Evolutionary conservation across 1,140 invertebrate species (phyloP).

Genomic region (Scaptomyza pallida): DNA sequence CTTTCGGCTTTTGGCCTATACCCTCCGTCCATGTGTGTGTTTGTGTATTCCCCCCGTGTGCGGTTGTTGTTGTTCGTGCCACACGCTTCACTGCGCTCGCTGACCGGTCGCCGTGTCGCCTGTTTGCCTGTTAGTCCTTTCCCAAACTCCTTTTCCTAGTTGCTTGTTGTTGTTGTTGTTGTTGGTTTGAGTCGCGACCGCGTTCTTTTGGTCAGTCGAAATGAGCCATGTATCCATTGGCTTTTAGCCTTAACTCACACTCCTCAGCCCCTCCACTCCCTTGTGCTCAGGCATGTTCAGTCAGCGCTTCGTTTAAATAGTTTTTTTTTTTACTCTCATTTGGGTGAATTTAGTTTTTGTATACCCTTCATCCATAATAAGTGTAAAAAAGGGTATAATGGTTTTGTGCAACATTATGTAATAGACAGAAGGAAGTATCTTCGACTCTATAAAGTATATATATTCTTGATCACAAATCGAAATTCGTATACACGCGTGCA

Average conservation of each 20-base stretch:
- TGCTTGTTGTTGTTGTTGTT: too few species aligned
- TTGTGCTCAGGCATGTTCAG: constrained; percentile 61
- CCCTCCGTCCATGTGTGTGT: neutral
- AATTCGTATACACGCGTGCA: too few species aligned
- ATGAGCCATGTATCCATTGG: constrained; percentile 33
- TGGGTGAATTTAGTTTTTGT: too few species aligned
- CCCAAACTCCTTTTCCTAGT: neutral
- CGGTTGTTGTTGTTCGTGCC: constrained; percentile 32
- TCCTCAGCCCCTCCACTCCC: too few species aligned
- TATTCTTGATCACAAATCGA: too few species aligned
- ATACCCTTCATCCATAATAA: too few species aligned
- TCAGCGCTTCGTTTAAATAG: constrained; percentile 49
- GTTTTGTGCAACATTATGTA: too few species aligned
- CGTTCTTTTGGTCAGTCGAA: constrained; percentile 39
- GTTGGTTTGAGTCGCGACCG: constrained; percentile 29
- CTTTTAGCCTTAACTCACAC: constrained; percentile 24
- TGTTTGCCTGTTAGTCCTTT: constrained; percentile 4
- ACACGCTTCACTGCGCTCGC: constrained; percentile 42
- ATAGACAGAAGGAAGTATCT: too few species aligned
- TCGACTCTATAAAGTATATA: too few species aligned
- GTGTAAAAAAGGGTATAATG: too few species aligned
- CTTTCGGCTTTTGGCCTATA: constrained; percentile 56
- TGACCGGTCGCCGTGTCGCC: constrained; percentile 60
- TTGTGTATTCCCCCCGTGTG: neutral
- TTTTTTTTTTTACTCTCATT: constrained; percentile 1